These are phyloP conservation scores for Myotis yumanensis DNA, from an alignment of 2,113 vertebrate genomes.

Conservation along the genomic window DNA sequence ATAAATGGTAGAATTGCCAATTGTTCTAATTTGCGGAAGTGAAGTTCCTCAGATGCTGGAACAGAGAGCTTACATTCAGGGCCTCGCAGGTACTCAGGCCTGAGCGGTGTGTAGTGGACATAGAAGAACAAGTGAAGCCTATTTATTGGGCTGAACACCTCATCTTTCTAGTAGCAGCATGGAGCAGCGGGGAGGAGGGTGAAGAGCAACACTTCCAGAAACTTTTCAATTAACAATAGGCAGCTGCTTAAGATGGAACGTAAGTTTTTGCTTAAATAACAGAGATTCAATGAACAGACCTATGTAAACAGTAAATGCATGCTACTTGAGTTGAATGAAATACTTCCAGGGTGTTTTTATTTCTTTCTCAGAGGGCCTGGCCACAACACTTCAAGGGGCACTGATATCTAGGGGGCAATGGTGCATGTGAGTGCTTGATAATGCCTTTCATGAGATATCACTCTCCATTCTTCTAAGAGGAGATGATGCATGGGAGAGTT, in stretches of 20 bases:
- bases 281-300: not conserved
- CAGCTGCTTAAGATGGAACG: not conserved
- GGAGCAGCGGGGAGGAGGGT: not conserved
- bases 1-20: not conserved
- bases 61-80: not conserved
- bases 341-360: not conserved
- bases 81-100: accelerated
- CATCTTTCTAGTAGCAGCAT: not conserved
- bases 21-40: not conserved
- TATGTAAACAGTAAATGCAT: not conserved
- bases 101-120: not conserved
- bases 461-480: not conserved
- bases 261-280: not conserved
- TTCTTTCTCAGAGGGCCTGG: not conserved
- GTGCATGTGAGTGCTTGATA: not conserved
- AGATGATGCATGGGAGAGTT: not conserved
- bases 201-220: not conserved
- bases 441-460: not conserved
- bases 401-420: not conserved
- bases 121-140: not conserved
- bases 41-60: not conserved
- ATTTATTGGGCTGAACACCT: not conserved
- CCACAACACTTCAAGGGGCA: not conserved
- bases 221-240: not conserved
- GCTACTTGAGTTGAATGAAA: not conserved